Evolutionary conservation across 2,888 invertebrate genomes (phyloP), one percentile per base, ranked within the genome.

Genomic region (Ormyrus nitidulus): DNA sequence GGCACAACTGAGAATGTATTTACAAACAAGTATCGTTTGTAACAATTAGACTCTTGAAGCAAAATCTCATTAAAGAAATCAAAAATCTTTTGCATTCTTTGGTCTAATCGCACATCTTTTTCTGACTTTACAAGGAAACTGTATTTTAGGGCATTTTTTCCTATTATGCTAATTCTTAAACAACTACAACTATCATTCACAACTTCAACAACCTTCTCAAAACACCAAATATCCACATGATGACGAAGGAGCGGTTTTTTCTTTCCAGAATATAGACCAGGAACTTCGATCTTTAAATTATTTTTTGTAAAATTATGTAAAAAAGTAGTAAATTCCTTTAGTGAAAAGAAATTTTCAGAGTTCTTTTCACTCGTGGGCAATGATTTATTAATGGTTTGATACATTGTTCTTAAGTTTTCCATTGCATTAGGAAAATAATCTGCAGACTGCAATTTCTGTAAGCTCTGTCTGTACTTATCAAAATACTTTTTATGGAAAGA

Each of bases 71-170:
- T 95, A 92, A 95, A 94, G n/a, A 95, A 89, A 11, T 87, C 88
- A 84, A 95, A 94, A 19, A 95, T 87, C 84, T 95, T 95, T 86
- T 95, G 93, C 77, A 96, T 92, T 84, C 95, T 91, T 88, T 95
- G 94, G 90, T 96, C 96, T 85, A 94, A 93, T 34, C 95, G 90
- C 51, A 96, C 89, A 89, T 96, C 96, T 88, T 95, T 95, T 0
- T 95, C 95, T 83, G 93, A 93, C 89, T 96, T 96, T 0, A 94
- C 92, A 49, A 96, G 89, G 86, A 93, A 95, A 66, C 92, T 91
- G 86, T 95, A 94, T 77, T 93, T 93, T 85, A 92, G 93, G 13
- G 93, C 94, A 88, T 96, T 93, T 85, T 93, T 94, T 0, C 95
- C 95, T 11, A 94, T 87, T 53, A 96, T 92, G 0, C 92, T 93